Conservation (phyloP, 2,888 invertebrate species). For the Drosophila subsilvestris region DNA sequence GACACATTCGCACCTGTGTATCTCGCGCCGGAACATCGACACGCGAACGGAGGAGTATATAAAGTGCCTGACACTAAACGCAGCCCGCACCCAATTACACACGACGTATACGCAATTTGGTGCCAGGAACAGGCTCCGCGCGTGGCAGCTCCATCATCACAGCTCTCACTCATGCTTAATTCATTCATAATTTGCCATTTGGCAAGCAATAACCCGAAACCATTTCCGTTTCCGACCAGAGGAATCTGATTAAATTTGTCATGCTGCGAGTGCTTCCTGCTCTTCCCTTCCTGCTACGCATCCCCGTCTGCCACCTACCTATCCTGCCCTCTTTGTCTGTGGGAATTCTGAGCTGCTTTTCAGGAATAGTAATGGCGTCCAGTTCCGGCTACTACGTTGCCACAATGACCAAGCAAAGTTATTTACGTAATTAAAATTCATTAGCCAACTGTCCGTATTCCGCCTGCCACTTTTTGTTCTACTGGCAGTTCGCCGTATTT, state of each 20-base stretch:
- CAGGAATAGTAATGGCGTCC: neutral
- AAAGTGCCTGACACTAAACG: slow-evolving; percentile 34
- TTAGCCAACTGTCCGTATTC: slow-evolving; percentile 23
- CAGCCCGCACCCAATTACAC: slow-evolving; percentile 35
- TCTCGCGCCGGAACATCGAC: neutral
- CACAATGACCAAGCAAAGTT: slow-evolving; percentile 45
- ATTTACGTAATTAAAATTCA: slow-evolving; percentile 72
- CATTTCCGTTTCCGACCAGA: slow-evolving; percentile 58
- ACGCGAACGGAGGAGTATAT: slow-evolving; percentile 16
- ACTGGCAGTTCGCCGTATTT: neutral
- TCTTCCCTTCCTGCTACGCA: neutral
- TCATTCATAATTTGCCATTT: slow-evolving; percentile 62
- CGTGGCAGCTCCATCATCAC: slow-evolving; percentile 30
- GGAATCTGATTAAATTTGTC: slow-evolving; percentile 51
- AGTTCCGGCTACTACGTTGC: neutral
- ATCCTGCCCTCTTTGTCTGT: neutral
- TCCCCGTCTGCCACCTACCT: neutral
- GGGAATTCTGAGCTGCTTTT: slow-evolving; percentile 2
- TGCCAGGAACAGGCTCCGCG: slow-evolving; percentile 34
- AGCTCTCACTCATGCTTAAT: slow-evolving; percentile 52
- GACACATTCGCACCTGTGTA: slow-evolving; percentile 37
- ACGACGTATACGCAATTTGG: slow-evolving; percentile 43
- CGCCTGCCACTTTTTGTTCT: neutral
- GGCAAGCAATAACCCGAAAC: slow-evolving; percentile 34
- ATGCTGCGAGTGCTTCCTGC: slow-evolving; percentile 4